phyloP scores from a whole-genome alignment of 2,113 vertebrate species.

The Epinephelus lanceolatus region DNA sequence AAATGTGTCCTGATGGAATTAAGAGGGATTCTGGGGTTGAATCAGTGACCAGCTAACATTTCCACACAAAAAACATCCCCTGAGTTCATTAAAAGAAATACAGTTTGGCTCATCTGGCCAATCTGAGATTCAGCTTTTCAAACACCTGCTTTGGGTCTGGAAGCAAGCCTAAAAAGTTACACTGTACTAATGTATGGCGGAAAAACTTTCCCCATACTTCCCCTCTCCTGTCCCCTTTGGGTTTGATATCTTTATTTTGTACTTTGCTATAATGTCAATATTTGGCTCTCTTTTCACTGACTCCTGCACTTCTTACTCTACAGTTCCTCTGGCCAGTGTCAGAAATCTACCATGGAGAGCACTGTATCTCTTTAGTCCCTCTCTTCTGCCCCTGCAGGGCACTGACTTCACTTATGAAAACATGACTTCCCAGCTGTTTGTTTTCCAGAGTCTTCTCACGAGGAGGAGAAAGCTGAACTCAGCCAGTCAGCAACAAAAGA shows the following conservation, averaged over 20 bases:
- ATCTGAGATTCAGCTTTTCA: not conserved
- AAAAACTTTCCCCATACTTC: not conserved
- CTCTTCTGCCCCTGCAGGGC: constrained; percentile 71
- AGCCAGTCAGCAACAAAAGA: constrained; percentile 65
- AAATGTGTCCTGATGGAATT: not conserved
- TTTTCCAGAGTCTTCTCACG: constrained; percentile 76
- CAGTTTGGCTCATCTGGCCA: too few species aligned
- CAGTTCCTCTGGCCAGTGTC: constrained; percentile 31
- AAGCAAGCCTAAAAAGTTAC: constrained; percentile 10
- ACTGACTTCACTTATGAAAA: constrained; percentile 80
- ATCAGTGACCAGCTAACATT: not conserved
- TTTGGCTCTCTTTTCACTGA: constrained; percentile 18
- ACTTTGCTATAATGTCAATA: constrained; percentile 44
- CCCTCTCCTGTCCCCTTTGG: not conserved
- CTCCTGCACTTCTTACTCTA: constrained; percentile 22
- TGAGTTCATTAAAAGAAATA: not conserved
- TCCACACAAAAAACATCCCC: not conserved
- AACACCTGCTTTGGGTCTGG: constrained; percentile 24
- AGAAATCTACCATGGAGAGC: constrained; percentile 38
- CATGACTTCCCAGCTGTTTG: constrained; percentile 78
- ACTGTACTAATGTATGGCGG: not conserved
- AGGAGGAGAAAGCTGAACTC: constrained; percentile 74
- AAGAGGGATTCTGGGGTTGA: not conserved
- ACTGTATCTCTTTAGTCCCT: constrained; percentile 69
- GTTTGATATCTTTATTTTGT: constrained; percentile 31